phyloP scores from a whole-genome alignment of 2,113 vertebrate genomes.

The Pogona vitticeps region DNA sequence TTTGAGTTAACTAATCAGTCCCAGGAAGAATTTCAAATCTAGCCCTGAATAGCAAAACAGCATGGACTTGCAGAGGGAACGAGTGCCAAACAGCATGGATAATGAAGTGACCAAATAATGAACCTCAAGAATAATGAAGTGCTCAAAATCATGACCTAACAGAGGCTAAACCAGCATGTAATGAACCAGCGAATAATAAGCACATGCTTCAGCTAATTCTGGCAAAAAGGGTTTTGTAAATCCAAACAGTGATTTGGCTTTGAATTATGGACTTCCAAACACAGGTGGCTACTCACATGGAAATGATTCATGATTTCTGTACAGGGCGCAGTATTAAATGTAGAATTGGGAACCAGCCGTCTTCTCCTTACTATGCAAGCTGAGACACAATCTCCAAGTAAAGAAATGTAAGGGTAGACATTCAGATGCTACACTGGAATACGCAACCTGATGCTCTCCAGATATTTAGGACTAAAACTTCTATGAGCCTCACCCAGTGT shows the following conservation, averaged over 20 bases:
- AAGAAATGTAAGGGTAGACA: too few species aligned
- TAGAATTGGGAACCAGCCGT: neutral
- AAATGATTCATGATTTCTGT: too few species aligned
- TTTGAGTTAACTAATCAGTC: slow-evolving; percentile 14
- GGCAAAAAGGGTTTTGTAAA: slow-evolving; percentile 1
- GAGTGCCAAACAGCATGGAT: slow-evolving; percentile 14
- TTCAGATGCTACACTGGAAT: neutral
- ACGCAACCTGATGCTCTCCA: neutral
- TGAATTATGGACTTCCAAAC: neutral
- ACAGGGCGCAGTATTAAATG: neutral
- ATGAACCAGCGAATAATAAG: slow-evolving; percentile 16
- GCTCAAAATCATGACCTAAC: slow-evolving; percentile 18
- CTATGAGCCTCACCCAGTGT: neutral
- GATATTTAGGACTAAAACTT: neutral
- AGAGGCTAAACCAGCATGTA: slow-evolving; percentile 18
- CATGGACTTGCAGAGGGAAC: neutral
- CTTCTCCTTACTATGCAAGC: neutral
- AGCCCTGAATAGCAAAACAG: slow-evolving; percentile 1
- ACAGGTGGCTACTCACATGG: neutral
- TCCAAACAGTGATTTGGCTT: neutral
- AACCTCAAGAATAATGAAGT: slow-evolving; percentile 31
- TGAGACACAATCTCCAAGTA: neutral
- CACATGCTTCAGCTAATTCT: slow-evolving; percentile 3
- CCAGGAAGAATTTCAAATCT: slow-evolving; percentile 10
- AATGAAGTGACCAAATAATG: slow-evolving; percentile 35